phyloP scores from a whole-genome alignment of 1,140 invertebrate species.

The Psilanteris sp. region DNA sequence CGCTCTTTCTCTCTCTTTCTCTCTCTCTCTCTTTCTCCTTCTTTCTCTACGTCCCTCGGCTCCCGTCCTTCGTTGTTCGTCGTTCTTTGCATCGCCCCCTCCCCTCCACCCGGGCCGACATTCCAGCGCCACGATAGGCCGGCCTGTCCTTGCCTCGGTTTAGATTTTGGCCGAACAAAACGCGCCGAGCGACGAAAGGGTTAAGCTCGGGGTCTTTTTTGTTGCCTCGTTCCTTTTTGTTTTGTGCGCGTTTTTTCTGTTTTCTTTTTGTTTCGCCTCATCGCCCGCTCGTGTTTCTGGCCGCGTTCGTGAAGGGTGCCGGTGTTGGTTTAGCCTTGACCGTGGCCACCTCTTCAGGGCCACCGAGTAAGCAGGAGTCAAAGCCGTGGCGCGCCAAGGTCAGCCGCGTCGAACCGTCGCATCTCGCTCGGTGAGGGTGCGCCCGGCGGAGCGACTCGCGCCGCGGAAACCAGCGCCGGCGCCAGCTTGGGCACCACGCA shows the following conservation, averaged over 20 bases:
- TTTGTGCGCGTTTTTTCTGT: conserved; percentile 15
- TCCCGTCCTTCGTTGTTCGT: too few relatives aligned
- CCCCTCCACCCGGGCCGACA: conserved; percentile 5
- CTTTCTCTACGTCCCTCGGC: neutral
- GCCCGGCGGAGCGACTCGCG: conserved; percentile 30
- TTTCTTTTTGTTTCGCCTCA: too few relatives aligned
- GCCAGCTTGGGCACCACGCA: too few relatives aligned
- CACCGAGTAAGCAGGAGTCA: conserved; percentile 58
- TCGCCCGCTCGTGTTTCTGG: conserved; percentile 24
- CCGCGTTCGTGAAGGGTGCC: conserved; percentile 41
- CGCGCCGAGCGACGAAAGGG: conserved; percentile 31
- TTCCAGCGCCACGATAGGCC: conserved; percentile 29
- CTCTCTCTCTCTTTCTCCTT: neutral
- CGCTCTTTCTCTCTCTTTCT: neutral
- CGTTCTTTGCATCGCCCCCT: neutral
- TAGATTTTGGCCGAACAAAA: conserved; percentile 36
- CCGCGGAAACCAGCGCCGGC: too few relatives aligned
- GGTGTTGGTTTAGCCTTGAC: conserved; percentile 62
- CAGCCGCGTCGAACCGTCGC: conserved; percentile 62
- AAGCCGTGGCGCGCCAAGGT: conserved; percentile 60
- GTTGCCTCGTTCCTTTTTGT: neutral
- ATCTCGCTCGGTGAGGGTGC: conserved; percentile 34
- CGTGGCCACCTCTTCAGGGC: conserved; percentile 61
- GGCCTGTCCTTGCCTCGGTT: conserved; percentile 34
- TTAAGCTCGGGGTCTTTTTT: too few relatives aligned